Percentiles rank a stretch among this genome's conserved stretches.
These are phyloP conservation scores for Paracentrotus lividus DNA, from an alignment of 53 echinoderm and acorn worm genomes.

Conservation along the genomic window DNA sequence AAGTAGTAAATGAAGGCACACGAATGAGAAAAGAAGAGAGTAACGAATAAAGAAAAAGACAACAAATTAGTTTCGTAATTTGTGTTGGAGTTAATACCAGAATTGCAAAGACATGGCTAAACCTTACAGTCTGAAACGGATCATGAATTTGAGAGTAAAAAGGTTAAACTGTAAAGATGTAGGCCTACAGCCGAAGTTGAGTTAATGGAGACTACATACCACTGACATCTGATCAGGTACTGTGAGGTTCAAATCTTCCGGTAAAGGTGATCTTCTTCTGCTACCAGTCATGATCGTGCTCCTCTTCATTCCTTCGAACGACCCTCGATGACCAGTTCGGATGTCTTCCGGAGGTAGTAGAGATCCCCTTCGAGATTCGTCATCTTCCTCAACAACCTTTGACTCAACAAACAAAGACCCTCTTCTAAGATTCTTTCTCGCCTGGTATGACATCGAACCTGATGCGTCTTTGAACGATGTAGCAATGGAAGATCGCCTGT, in stretches of 20 bases:
- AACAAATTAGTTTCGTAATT: no score
- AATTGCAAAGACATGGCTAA: no score
- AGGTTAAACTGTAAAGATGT: no score
- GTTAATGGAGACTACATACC: conserved; percentile 54
- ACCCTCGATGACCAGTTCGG: conserved; percentile 32
- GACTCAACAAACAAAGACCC: conserved; percentile 48
- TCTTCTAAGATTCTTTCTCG: conserved; percentile 51
- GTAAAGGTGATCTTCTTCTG: conserved; percentile 26
- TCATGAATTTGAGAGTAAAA: no score
- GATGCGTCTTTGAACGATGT: conserved; percentile 24
- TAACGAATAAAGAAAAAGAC: no score
- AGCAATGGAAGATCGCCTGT: conserved; percentile 39
- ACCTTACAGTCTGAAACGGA: no score
- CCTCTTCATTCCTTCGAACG: conserved; percentile 52
- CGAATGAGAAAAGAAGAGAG: no score
- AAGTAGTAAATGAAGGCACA: no score
- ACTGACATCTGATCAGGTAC: conserved; percentile 63
- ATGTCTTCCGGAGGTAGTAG: conserved; percentile 37
- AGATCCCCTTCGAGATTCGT: not conserved
- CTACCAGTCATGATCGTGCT: not conserved
- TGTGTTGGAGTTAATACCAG: no score
- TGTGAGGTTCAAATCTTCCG: conserved; percentile 20
- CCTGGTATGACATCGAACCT: conserved; percentile 44
- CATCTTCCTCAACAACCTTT: not conserved
- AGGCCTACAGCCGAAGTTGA: not conserved